Base-by-base conservation (phyloP, 2,888 invertebrate genomes). In the Hemaris fuciformis region DNA sequence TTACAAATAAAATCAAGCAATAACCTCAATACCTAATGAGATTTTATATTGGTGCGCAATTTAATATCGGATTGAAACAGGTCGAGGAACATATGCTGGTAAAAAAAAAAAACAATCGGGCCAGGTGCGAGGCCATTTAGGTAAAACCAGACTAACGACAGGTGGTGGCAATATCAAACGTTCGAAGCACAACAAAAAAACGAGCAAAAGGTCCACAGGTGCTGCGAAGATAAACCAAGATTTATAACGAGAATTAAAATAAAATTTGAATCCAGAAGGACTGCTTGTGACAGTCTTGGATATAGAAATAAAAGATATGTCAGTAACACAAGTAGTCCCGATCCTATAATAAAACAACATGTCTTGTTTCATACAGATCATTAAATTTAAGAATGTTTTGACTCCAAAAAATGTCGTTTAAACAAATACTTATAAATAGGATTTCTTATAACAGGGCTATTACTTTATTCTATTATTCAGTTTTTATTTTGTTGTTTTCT, bases 141-240 rank as follows among this genome's bases (percentile, higher is more conserved):
- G 73, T 68, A 77, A 81, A 84, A 83, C 81, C 83, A 83, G 85
- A 80, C 79, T 76, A 78, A 76, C 79, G 84, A 81, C 87, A 88
- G 89, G 85, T 88, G 89, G 73, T 76, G 69, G 68, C 63, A 71
- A 73, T 72, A 70, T 67, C 62, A 67, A 62, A 63, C 65, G 53
- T 57, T 56, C 20, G 18, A 27, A 34, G 38, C 38, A 38, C 41
- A 53, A 41, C 22, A 22, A 4, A 60, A 22, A 46, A 10, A 31
- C 8, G 53, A 18, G 53, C 27, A 53, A 18, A 31, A 53, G 53
- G 53, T 53, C 18, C 18, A 23, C 25, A 25, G 10, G 46, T 46
- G 23, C 18, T 4, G 0, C 10, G n/a, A 10, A 38, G 38, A n/a
- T 38, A 38, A n/a, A 38, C n/a, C 38, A n/a, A n/a, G 38, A 38